Base-by-base conservation (phyloP, 2,113 vertebrate genomes). In the Lamprotornis superbus region DNA sequence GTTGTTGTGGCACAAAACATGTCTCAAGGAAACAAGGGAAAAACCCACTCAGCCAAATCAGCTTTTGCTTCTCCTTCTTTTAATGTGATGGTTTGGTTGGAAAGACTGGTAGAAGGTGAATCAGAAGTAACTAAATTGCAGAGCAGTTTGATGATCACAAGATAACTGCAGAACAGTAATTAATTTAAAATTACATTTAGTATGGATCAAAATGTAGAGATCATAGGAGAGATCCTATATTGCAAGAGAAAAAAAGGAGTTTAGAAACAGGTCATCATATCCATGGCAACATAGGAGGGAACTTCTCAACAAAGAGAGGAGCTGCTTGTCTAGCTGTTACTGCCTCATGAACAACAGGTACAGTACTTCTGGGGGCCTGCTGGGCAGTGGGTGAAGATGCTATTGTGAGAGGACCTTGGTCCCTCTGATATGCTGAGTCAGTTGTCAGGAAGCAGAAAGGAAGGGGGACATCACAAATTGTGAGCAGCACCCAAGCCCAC, bases 261-360 rank as follows among this genome's bases (percentile, higher is more conserved):
- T 88, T 68, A 70, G 73, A 80, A 92, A 59, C 24, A 55, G 56
- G 23, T 59, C 28, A 14, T 63, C 53, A 94, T 90, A 94, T 75
- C 91, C 89, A 82, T 92, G 86, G 89, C 76, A 94, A 95, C 91
- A 44, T n/a, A 59, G 35, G 61, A 89, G 53, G 70, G 59, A 89
- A 85, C 49, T 79, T 73, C 76, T 50, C 35, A 76, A 85, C 37
- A 59, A 22, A 86, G 55, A 76, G 47, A 67, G 31, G 35, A 75
- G 27, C 79, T 87, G 23, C 56, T 84, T 93, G 20, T 55, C 56
- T 40, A 61, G 68, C 19, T 73, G 13, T 81, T 59, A 37, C 10
- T 70, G 50, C 60, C 47, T 77, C 15, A 25, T 11, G 47, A 77
- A 22, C n/a, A 76, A 15, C 13, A 86, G n/a, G 35, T 50, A 39